Conservation (phyloP, 1,140 invertebrate species). For the Euborellia annulipes region DNA sequence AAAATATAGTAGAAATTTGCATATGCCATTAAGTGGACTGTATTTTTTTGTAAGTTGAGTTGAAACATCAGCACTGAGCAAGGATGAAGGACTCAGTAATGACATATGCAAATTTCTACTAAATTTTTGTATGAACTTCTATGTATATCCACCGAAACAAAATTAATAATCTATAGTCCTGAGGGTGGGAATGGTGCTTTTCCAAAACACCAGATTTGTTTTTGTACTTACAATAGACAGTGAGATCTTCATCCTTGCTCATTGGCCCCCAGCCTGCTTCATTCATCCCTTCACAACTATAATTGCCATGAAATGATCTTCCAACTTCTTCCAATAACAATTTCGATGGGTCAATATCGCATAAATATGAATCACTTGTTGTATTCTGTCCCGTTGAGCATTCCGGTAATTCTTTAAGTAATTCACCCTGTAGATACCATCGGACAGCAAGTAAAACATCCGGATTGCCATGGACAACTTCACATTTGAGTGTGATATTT, state of each 20-base stretch:
- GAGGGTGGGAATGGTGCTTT: no score
- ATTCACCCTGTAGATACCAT: constrained; percentile 69
- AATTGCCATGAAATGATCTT: constrained; percentile 77
- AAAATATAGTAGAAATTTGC: no score
- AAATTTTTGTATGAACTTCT: no score
- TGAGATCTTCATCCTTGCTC: constrained; percentile 52
- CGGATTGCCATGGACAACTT: constrained; percentile 53
- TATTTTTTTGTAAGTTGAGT: no score
- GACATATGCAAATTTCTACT: no score
- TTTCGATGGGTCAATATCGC: constrained; percentile 70
- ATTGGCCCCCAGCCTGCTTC: constrained; percentile 67
- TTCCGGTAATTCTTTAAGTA: constrained; percentile 71
- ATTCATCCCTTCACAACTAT: constrained; percentile 75
- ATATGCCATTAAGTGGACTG: no score
- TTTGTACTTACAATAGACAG: constrained; percentile 61
- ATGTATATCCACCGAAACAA: no score
- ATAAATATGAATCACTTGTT: constrained; percentile 33
- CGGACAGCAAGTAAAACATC: constrained; percentile 33
- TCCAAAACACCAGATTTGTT: no score
- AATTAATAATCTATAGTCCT: no score
- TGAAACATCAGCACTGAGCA: no score
- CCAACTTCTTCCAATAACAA: constrained; percentile 64
- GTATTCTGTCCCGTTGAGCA: constrained; percentile 40
- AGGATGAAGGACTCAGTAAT: no score
- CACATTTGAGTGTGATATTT: constrained; percentile 69